Conservation (phyloP, 2,113 vertebrate species). For the Thermophis baileyi region DNA sequence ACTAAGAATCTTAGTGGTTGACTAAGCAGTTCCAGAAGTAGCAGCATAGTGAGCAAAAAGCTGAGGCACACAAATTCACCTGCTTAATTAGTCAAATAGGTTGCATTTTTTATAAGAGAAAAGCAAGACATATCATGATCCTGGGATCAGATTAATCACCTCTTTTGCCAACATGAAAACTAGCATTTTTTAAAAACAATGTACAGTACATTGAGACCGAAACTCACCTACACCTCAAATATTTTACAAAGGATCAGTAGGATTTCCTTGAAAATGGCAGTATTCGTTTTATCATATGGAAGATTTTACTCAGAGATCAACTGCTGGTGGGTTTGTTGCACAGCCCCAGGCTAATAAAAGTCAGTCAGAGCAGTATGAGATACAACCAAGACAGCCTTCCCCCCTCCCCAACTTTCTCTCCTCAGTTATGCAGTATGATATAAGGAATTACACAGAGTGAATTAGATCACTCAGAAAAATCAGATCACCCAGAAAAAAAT, state of each 20-base stretch:
- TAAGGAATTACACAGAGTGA: not conserved
- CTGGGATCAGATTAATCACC: not conserved
- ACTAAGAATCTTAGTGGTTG: conserved; percentile 14
- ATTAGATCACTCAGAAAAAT: not conserved
- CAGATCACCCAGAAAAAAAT: not conserved
- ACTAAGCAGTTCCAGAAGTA: conserved; percentile 11
- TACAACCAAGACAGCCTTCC: not conserved
- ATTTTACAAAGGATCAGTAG: not conserved
- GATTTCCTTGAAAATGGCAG: not conserved
- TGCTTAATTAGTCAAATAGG: conserved; percentile 14
- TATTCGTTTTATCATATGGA: not conserved
- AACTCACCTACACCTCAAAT: not conserved
- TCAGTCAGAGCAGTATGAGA: not conserved
- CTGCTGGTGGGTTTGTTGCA: not conserved
- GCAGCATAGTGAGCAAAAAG: not conserved
- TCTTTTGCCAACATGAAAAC: not conserved
- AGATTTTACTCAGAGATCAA: conserved; percentile 4
- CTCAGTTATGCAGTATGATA: not conserved
- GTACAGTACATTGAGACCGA: not conserved
- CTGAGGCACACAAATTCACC: conserved; percentile 1
- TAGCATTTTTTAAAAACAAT: not conserved
- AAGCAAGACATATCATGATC: not conserved
- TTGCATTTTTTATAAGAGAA: conserved; percentile 1
- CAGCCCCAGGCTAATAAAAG: not conserved
- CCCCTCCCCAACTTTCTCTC: not conserved